Evolutionary conservation across 2,113 vertebrate species (phyloP).

Genomic region (Pterocles burchelli): DNA sequence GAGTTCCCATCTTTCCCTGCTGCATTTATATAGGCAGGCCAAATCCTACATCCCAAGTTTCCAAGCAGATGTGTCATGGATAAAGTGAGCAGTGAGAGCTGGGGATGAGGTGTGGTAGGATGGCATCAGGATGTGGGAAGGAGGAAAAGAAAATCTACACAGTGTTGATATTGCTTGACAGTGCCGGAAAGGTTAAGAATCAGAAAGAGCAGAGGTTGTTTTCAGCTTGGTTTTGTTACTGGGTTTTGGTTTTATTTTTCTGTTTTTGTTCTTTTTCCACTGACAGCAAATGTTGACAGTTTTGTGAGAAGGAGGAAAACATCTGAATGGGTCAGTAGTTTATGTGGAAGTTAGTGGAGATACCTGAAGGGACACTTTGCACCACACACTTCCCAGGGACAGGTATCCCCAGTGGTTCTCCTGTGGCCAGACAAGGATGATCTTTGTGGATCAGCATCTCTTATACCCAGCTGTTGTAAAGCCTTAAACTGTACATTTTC

Average conservation of each 20-base stretch:
- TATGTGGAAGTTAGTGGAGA: background rate
- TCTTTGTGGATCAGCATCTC: background rate
- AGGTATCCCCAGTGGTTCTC: background rate
- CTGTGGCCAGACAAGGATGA: background rate
- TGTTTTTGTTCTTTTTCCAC: background rate
- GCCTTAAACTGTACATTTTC: background rate
- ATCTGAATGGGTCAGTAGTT: background rate
- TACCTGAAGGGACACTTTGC: background rate
- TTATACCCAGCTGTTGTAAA: background rate
- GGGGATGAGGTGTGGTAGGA: rapidly evolving
- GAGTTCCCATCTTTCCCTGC: background rate
- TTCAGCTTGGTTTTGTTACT: background rate
- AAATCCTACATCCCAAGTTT: background rate
- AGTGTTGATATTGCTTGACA: background rate
- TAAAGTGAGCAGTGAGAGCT: background rate
- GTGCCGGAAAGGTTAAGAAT: background rate
- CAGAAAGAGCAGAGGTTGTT: rapidly evolving
- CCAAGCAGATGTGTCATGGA: background rate
- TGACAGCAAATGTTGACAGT: background rate
- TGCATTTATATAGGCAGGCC: background rate
- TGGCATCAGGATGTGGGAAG: background rate
- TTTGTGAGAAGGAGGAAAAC: background rate
- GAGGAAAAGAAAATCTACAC: background rate
- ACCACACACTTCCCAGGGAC: background rate
- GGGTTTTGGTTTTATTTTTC: background rate